These are phyloP conservation scores for Nerophis lumbriciformis DNA, from an alignment of 2,113 vertebrate species.

Conservation along the genomic window DNA sequence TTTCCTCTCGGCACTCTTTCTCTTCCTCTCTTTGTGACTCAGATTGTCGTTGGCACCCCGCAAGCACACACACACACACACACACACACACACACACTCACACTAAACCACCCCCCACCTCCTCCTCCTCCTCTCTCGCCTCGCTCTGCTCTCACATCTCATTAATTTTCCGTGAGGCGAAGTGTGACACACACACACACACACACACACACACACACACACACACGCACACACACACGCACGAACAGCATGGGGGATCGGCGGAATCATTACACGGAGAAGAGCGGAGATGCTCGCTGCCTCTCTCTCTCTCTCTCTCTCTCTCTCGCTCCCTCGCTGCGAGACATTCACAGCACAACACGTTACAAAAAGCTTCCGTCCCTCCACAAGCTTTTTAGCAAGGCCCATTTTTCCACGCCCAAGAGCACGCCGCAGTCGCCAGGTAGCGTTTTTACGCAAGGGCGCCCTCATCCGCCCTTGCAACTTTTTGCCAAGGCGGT, in stretches of 20 bases:
- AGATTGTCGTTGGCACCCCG: slow-evolving; percentile 66
- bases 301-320: slow-evolving; percentile 38
- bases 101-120: not conserved
- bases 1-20: slow-evolving; percentile 56
- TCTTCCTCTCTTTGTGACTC: slow-evolving; percentile 72
- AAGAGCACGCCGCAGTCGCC: not conserved
- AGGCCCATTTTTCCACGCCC: slow-evolving; percentile 3
- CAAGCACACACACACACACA: slow-evolving; percentile 18
- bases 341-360: slow-evolving; percentile 25
- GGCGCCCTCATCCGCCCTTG: not conserved
- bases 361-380: slow-evolving; percentile 25
- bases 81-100: slow-evolving; percentile 23
- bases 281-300: slow-evolving; percentile 51
- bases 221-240: slow-evolving; percentile 3
- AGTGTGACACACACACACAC: slow-evolving; percentile 60
- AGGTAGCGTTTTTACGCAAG: not conserved
- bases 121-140: slow-evolving; percentile 41
- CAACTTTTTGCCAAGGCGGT: not conserved
- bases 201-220: slow-evolving; percentile 8
- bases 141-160: slow-evolving; percentile 67
- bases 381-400: slow-evolving; percentile 38
- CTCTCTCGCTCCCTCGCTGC: slow-evolving; percentile 40
- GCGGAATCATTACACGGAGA: slow-evolving; percentile 64
- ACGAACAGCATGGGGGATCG: slow-evolving; percentile 55
- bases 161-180: slow-evolving; percentile 69